Evolutionary conservation across 2,888 invertebrate species (phyloP).

Genomic region (Agrotis clavis): DNA sequence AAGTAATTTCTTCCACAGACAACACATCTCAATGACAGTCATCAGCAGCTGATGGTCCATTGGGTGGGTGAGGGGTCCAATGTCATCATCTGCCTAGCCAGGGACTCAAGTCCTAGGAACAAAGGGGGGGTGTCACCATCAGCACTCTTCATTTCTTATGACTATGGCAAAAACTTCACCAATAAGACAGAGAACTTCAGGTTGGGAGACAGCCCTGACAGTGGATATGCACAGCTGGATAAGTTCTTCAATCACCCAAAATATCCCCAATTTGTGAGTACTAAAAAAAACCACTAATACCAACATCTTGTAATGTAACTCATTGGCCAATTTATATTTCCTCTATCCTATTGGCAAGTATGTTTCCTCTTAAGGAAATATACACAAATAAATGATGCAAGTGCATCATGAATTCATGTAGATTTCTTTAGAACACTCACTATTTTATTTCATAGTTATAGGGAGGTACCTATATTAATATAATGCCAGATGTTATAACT

Average conservation of each 20-base stretch:
- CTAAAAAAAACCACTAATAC: conserved; percentile 3
- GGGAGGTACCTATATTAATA: background rate
- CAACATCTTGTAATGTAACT: background rate
- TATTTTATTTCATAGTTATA: background rate
- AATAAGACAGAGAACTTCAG: conserved; percentile 94
- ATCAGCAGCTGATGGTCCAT: conserved; percentile 97
- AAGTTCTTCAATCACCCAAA: conserved; percentile 96
- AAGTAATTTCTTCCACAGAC: conserved; percentile 89
- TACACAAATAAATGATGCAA: too few species aligned
- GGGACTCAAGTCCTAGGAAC: conserved; percentile 92
- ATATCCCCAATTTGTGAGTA: conserved; percentile 95
- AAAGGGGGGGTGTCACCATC: conserved; percentile 93
- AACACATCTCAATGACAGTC: conserved; percentile 95
- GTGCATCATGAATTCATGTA: background rate
- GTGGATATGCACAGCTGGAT: conserved; percentile 93
- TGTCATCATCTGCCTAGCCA: conserved; percentile 96
- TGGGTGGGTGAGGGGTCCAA: conserved; percentile 97
- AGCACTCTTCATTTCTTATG: conserved; percentile 95
- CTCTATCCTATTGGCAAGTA: background rate
- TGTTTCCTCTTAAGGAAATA: background rate
- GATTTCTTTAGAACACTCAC: background rate
- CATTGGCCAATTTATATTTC: background rate
- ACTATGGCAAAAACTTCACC: conserved; percentile 95
- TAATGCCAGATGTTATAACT: background rate
- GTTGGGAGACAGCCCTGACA: conserved; percentile 87